Conservation (phyloP, 2,797 vertebrate species). For the Melanotaenia maccullochi region DNA sequence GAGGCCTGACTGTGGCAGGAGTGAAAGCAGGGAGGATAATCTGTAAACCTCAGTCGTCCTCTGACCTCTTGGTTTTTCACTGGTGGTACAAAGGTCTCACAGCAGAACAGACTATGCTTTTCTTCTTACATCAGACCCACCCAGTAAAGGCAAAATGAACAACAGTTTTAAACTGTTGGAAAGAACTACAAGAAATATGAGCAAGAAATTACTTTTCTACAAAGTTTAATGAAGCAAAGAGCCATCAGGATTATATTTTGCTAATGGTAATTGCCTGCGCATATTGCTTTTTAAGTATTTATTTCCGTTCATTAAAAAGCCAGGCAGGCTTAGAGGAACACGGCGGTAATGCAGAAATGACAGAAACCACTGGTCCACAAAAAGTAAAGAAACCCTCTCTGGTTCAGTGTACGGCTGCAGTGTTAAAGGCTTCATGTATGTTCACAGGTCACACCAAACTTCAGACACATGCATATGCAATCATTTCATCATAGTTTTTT, state of each 20-base stretch:
- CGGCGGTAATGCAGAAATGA: slow-evolving; percentile 20
- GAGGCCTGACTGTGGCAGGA: slow-evolving; percentile 29
- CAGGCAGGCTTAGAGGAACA: slow-evolving; percentile 39
- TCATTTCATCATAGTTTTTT: background rate
- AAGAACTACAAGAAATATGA: slow-evolving; percentile 12
- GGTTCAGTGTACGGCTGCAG: no score
- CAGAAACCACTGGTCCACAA: slow-evolving; percentile 29
- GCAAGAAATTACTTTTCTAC: slow-evolving; percentile 44
- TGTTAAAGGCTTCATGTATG: no score
- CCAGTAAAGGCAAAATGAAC: background rate
- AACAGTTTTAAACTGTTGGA: slow-evolving; percentile 8
- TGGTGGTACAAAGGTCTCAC: slow-evolving; percentile 63
- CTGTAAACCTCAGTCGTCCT: slow-evolving; percentile 40
- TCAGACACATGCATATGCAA: no score
- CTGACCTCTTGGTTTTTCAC: slow-evolving; percentile 45
- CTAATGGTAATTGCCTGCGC: slow-evolving; percentile 61
- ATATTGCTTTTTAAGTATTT: slow-evolving; percentile 70
- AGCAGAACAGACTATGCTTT: slow-evolving; percentile 69
- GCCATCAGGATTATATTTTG: slow-evolving; percentile 63
- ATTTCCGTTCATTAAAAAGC: slow-evolving; percentile 70
- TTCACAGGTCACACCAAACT: no score
- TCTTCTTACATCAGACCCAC: slow-evolving; percentile 19
- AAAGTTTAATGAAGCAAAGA: slow-evolving; percentile 66
- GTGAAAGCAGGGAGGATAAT: slow-evolving; percentile 35
- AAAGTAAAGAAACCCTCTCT: no score